phyloP scores from a whole-genome alignment of 2,888 invertebrate species.

The Cosmorhoe ocellata region DNA sequence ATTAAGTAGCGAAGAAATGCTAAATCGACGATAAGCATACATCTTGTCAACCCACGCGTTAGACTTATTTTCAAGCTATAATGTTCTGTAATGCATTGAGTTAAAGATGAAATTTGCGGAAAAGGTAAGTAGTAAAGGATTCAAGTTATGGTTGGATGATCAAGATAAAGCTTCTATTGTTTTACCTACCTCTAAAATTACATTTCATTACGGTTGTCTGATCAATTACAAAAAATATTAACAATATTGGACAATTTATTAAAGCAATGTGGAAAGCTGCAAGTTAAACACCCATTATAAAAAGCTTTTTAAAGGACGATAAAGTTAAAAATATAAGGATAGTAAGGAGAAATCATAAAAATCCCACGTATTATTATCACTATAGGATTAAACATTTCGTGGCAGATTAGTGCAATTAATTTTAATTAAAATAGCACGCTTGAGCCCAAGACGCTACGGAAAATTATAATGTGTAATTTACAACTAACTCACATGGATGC shows the following conservation, averaged over 20 bases:
- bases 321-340: constrained; percentile 18
- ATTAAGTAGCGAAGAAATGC: constrained; percentile 79
- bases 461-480: constrained; percentile 37
- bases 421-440: constrained; percentile 38
- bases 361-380: constrained; percentile 40
- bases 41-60: constrained; percentile 74
- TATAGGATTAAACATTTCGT: constrained; percentile 56
- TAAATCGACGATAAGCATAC: constrained; percentile 77
- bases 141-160: constrained; percentile 25
- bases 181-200: constrained; percentile 26
- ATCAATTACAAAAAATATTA: constrained; percentile 8
- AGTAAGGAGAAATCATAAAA: constrained; percentile 29
- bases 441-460: constrained; percentile 30
- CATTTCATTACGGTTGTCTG: constrained; percentile 14
- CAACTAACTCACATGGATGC: constrained; percentile 22
- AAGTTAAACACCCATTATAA: constrained; percentile 11
- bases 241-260: background rate
- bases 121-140: constrained; percentile 19
- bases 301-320: constrained; percentile 7
- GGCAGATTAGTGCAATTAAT: constrained; percentile 48
- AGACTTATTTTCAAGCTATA: constrained; percentile 12
- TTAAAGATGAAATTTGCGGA: constrained; percentile 41
- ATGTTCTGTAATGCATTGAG: constrained; percentile 42
- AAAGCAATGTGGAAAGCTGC: background rate
- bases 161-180: constrained; percentile 32